These are phyloP conservation scores for Actinopyga echinites DNA, from an alignment of 53 echinoderm and acorn worm genomes.

Conservation along the genomic window DNA sequence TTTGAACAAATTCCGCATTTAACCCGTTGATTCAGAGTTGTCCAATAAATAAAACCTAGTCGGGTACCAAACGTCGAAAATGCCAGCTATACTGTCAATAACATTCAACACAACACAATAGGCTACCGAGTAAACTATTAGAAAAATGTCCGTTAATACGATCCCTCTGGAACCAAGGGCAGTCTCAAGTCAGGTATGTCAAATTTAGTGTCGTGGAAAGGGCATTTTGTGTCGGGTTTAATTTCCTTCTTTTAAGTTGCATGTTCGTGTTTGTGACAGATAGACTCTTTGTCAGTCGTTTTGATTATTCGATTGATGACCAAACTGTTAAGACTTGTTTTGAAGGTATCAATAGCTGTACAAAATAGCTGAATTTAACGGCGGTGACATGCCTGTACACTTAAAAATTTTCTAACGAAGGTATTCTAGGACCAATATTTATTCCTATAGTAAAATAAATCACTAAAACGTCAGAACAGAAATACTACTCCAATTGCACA, in stretches of 20 bases:
- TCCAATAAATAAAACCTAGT: slow-evolving; percentile 25
- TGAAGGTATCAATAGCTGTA: no score
- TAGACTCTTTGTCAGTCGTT: slow-evolving; percentile 6
- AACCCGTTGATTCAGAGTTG: slow-evolving; percentile 23
- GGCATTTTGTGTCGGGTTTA: background rate
- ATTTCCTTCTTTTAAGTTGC: background rate
- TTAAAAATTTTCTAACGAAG: no score
- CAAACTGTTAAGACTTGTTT: no score
- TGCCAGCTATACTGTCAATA: slow-evolving; percentile 28
- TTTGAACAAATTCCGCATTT: no score
- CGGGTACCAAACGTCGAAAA: slow-evolving; percentile 16
- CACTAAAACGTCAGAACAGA: no score
- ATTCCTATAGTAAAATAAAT: no score
- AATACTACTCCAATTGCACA: no score
- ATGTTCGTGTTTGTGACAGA: background rate
- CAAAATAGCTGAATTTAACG: no score
- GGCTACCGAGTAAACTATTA: background rate
- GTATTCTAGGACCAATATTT: no score
- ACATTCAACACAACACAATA: slow-evolving; percentile 29
- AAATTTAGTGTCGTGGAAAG: slow-evolving; percentile 29
- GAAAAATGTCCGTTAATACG: slow-evolving; percentile 19
- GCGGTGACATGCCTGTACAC: no score
- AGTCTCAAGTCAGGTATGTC: slow-evolving; percentile 24
- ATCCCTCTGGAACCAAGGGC: slow-evolving; percentile 25
- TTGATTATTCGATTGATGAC: no score